phyloP scores from a whole-genome alignment of 2,888 invertebrate species.

The Xestia rhomboidea region DNA sequence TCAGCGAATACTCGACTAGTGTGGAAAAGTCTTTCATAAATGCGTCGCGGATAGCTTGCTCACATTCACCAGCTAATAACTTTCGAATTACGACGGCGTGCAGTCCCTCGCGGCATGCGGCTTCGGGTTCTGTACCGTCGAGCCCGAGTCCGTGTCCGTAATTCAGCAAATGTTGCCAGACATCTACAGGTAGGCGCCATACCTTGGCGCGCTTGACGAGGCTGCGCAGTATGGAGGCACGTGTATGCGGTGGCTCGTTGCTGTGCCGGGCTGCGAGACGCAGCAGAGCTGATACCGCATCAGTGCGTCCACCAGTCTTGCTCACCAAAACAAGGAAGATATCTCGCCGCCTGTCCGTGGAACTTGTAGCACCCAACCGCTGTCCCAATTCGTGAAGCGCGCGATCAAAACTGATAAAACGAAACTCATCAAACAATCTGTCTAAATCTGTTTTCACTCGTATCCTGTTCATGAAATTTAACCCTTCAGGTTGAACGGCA shows the following conservation, averaged over 20 bases:
- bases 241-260: slow-evolving; percentile 78
- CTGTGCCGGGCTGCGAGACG: slow-evolving; percentile 70
- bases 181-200: slow-evolving; percentile 77
- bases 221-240: slow-evolving; percentile 80
- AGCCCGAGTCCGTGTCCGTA: slow-evolving; percentile 79
- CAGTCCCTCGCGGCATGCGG: slow-evolving; percentile 78
- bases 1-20: slow-evolving; percentile 75
- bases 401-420: slow-evolving; percentile 76
- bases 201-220: slow-evolving; percentile 77
- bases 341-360: slow-evolving; percentile 76
- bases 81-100: slow-evolving; percentile 79
- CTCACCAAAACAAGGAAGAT: slow-evolving; percentile 83
- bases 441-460: slow-evolving; percentile 71
- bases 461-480: neutral
- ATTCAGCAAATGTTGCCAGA: slow-evolving; percentile 76
- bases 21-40: slow-evolving; percentile 75
- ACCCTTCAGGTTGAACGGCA: neutral
- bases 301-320: slow-evolving; percentile 77
- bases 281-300: slow-evolving; percentile 73
- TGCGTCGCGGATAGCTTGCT: slow-evolving; percentile 64
- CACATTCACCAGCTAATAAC: slow-evolving; percentile 68
- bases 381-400: slow-evolving; percentile 76
- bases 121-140: slow-evolving; percentile 74
- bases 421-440: slow-evolving; percentile 77
- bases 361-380: slow-evolving; percentile 73